A percentile compares a stretch with the other conserved stretches of the same genome.
Evolutionary conservation across 2,113 vertebrate genomes (phyloP).

Genomic region (Eclectus roratus): DNA sequence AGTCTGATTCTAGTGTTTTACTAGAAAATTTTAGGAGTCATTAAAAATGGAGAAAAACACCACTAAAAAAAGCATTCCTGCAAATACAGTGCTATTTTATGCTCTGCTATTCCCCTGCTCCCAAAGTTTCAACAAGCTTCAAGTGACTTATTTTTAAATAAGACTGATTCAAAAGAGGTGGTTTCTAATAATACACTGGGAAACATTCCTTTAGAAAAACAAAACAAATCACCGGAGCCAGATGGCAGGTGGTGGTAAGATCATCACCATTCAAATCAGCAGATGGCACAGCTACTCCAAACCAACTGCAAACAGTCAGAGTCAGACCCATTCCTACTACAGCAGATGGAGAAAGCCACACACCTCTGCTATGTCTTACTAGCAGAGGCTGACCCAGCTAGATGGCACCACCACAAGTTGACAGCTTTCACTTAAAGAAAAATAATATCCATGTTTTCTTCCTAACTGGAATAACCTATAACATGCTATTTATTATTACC

Average conservation of each 20-base stretch:
- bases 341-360: constrained; percentile 35
- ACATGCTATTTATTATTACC: neutral
- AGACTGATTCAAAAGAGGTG: constrained; percentile 2
- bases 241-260: constrained; percentile 43
- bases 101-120: neutral
- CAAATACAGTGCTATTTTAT: neutral
- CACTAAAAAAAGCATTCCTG: neutral
- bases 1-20: neutral
- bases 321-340: neutral
- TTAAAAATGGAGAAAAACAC: neutral
- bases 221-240: constrained; percentile 14
- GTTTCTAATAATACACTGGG: constrained; percentile 13
- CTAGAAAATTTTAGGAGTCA: neutral
- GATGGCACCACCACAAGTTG: neutral
- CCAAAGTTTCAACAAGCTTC: neutral
- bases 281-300: constrained; percentile 55
- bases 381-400: neutral
- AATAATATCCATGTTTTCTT: neutral
- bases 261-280: constrained; percentile 1
- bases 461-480: neutral
- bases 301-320: constrained; percentile 6
- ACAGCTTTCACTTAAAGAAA: neutral
- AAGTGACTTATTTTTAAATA: constrained; percentile 7
- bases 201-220: neutral
- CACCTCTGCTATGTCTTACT: neutral